A percentile compares a stretch with the other conserved stretches of the same genome.
These are phyloP conservation scores for Cebus imitator DNA, from an alignment of 2,113 vertebrate species.

Conservation along the genomic window DNA sequence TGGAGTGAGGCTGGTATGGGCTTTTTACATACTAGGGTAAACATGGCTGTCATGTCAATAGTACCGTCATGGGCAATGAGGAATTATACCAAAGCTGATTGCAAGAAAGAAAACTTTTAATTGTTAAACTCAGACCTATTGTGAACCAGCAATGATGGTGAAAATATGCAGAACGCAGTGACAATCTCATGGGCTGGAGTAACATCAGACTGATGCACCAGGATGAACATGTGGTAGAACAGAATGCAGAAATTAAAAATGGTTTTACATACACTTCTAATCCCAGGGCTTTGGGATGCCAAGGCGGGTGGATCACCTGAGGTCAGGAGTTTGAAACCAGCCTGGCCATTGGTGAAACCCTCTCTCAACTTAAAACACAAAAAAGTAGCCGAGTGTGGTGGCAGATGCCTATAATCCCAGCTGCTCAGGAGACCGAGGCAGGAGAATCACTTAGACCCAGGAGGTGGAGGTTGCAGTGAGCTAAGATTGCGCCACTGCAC, in stretches of 20 bases:
- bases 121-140: neutral
- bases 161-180: neutral
- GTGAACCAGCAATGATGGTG: neutral
- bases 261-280: no score
- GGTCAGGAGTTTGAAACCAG: no score
- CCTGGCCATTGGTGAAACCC: no score
- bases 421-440: no score
- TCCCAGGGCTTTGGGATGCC: no score
- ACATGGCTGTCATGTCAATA: neutral
- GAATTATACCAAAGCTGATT: neutral
- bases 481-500: no score
- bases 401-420: no score
- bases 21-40: neutral
- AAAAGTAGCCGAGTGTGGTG: no score
- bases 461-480: no score
- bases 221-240: neutral
- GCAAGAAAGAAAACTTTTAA: neutral
- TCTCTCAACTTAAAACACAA: no score
- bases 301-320: no score
- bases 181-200: neutral
- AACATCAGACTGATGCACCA: neutral
- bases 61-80: neutral
- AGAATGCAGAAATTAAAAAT: neutral
- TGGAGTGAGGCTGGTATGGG: neutral
- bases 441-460: no score